phyloP scores from a whole-genome alignment of 2,888 invertebrate genomes.

The Eupithecia exiguata region DNA sequence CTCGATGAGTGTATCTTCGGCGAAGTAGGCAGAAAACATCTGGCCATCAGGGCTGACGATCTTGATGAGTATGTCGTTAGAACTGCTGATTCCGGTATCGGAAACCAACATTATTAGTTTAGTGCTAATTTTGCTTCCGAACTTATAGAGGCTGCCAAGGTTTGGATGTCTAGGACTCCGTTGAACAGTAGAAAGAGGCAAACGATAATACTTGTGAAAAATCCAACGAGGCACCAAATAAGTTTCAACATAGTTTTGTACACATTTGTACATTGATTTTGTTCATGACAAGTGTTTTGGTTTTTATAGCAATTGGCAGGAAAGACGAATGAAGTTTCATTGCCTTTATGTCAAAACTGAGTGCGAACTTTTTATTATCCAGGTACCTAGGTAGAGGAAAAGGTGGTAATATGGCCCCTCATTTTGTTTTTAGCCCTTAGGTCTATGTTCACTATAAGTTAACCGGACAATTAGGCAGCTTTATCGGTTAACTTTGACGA shows the following conservation, averaged over 20 bases:
- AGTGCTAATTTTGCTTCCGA: not conserved
- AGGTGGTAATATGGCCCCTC: no score
- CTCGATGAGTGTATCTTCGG: constrained; percentile 72
- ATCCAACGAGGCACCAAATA: constrained; percentile 53
- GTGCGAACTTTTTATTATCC: not conserved
- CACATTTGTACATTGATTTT: constrained; percentile 37
- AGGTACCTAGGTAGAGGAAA: no score
- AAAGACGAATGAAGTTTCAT: not conserved
- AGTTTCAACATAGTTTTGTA: constrained; percentile 63
- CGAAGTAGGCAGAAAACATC: constrained; percentile 64
- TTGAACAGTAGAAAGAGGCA: constrained; percentile 55
- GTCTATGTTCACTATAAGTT: no score
- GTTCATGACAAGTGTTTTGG: not conserved
- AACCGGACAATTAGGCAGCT: no score
- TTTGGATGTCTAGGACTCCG: constrained; percentile 41
- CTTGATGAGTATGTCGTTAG: constrained; percentile 66
- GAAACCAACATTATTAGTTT: constrained; percentile 63
- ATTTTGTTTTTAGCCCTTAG: no score
- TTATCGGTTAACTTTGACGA: no score
- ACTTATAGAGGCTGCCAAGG: not conserved
- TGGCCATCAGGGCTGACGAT: constrained; percentile 74
- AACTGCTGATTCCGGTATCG: constrained; percentile 59
- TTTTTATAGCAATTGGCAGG: not conserved
- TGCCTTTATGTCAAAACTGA: not conserved
- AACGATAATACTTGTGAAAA: constrained; percentile 61